Base-by-base conservation (phyloP, 2,113 vertebrate species). In the Cyprinodon variegatus region DNA sequence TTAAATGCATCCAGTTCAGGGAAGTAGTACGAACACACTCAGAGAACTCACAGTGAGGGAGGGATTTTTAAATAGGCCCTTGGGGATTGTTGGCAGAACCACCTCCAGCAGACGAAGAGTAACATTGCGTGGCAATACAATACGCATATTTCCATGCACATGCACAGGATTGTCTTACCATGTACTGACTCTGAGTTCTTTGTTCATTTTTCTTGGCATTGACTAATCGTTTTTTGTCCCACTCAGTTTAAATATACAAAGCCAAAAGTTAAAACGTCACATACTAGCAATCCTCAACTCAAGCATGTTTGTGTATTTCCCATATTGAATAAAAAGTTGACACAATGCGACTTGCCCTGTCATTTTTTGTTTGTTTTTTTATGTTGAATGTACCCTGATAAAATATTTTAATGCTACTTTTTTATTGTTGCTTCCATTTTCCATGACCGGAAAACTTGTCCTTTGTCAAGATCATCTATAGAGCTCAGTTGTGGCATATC, bases 1-100 rank as follows among this genome's bases (percentile, higher is more conserved):
- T 89, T 78, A 88, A 88, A 79, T 72, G 64, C 73, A 65, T 73
- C 71, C 67, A 77, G 38, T 70, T 75, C 77, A 72, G 74, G 79
- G 74, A 64, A 68, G 82, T 75, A 78, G 80, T 74, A 80, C 83
- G 81, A 61, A 67, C 40, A 75, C 73, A 39, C 61, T 72, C 63
- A 61, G 59, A 67, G 66, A 74, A 70, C 63, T 70, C 48, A 66
- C 60, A 70, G 74, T 61, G 59, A 76, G 39, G 48, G 71, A 67
- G 45, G 82, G 73, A 74, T 76, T 65, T 57, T 62, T 65, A 70
- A 80, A 79, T 67, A 60, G 81, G 2, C 74, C 79, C 61, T 4
- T 66, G 62, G 77, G 78, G 12, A 72, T 83, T 82, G 61, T 67
- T 79, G 76, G 72, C 77, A 88, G 65, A 83, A 68, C 50, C 71